A percentile compares a stretch with the other conserved stretches of the same genome.
Conservation (phyloP, 2,113 vertebrate genomes). For the Poecile atricapillus region DNA sequence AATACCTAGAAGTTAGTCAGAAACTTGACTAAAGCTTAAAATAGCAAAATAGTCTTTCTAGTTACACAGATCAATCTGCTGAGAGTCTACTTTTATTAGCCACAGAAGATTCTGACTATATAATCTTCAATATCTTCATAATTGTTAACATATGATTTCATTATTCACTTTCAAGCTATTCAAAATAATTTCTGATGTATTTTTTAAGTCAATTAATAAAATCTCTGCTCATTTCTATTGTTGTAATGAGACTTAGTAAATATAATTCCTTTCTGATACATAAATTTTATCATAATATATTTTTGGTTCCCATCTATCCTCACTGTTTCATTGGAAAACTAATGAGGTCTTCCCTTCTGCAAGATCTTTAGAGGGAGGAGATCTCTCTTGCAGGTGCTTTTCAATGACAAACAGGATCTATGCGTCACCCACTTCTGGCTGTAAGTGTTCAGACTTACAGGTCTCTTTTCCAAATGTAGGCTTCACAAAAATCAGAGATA, state of each 20-base stretch:
- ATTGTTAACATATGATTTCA: not conserved
- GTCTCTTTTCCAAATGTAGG: not conserved
- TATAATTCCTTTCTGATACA: not conserved
- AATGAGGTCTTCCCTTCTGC: not conserved
- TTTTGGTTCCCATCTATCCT: not conserved
- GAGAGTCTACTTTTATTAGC: not conserved
- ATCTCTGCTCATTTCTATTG: not conserved
- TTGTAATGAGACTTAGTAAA: not conserved
- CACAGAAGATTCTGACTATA: not conserved
- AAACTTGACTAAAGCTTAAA: not conserved
- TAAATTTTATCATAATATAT: not conserved
- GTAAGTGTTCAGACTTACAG: not conserved
- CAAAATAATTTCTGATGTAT: not conserved
- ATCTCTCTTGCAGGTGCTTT: not conserved
- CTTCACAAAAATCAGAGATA: not conserved
- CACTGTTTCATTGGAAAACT: not conserved
- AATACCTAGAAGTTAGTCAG: not conserved
- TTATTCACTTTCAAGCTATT: not conserved
- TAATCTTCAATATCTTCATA: not conserved
- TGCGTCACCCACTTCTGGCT: not conserved
- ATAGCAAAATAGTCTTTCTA: not conserved
- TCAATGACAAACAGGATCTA: not conserved
- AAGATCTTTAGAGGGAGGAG: not conserved
- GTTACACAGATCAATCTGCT: not conserved
- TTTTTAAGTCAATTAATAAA: constrained; percentile 15